These are phyloP conservation scores for Rhipidura dahli DNA, from an alignment of 2,113 vertebrate genomes.

Conservation along the genomic window DNA sequence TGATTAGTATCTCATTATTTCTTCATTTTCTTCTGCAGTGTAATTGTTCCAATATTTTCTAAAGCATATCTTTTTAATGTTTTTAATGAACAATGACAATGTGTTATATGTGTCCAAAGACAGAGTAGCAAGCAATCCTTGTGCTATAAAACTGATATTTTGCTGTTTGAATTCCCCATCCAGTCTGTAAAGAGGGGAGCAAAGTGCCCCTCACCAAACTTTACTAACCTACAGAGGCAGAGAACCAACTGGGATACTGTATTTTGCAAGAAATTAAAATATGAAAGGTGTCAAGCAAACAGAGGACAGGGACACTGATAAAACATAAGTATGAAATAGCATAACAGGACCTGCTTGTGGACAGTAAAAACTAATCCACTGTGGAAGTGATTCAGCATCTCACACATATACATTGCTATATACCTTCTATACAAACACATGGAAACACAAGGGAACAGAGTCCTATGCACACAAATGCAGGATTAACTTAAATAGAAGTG, in stretches of 20 bases:
- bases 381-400: background rate
- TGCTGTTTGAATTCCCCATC: background rate
- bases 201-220: background rate
- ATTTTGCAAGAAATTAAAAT: background rate
- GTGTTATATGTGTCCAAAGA: background rate
- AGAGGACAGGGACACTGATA: background rate
- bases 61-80: background rate
- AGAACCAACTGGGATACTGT: background rate
- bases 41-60: background rate
- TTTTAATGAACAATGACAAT: background rate
- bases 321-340: background rate
- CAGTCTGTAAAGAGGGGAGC: background rate
- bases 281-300: background rate
- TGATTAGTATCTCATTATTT: background rate
- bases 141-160: background rate
- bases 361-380: background rate
- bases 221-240: background rate
- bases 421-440: background rate
- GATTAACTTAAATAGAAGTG: background rate
- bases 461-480: background rate
- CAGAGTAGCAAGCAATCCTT: background rate
- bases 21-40: background rate
- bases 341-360: background rate
- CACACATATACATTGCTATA: too few relatives aligned
- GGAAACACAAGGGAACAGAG: background rate